These are phyloP conservation scores for Masticophis lateralis DNA, from an alignment of 2,797 vertebrate species.

Conservation along the genomic window DNA sequence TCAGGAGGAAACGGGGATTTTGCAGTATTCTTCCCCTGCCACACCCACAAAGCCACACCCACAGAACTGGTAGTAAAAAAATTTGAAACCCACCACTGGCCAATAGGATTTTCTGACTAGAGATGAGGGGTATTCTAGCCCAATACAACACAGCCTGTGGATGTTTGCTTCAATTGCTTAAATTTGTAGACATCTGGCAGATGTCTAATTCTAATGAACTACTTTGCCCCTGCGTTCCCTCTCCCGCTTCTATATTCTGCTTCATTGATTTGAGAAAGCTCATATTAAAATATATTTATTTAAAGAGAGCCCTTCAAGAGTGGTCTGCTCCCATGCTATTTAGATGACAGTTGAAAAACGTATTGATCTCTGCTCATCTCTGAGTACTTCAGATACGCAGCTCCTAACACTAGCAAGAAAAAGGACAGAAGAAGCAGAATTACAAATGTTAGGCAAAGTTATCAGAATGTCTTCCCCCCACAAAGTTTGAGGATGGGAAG, in stretches of 20 bases:
- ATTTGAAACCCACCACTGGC: too few species aligned
- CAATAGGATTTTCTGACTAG: neutral
- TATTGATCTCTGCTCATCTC: neutral
- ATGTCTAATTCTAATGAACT: neutral
- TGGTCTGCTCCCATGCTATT: neutral
- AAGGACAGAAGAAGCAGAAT: neutral
- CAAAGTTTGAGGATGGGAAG: neutral
- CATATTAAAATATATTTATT: neutral
- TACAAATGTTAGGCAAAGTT: neutral
- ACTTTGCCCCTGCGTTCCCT: neutral
- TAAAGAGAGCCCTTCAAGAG: neutral
- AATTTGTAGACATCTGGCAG: neutral
- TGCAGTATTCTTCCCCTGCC: too few species aligned
- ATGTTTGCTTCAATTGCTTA: neutral
- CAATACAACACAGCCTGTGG: neutral
- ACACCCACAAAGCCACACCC: too few species aligned
- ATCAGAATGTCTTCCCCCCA: neutral
- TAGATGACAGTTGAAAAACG: neutral
- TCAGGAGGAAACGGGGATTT: too few species aligned
- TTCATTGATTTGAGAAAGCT: neutral
- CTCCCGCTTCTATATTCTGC: neutral
- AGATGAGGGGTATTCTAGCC: neutral
- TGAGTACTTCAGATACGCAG: neutral
- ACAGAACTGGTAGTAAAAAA: too few species aligned
- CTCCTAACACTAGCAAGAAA: neutral